A percentile compares a stretch with the other conserved stretches of the same genome.
These are phyloP conservation scores for Hapalemur alaotrensis DNA, from an alignment of 2,797 vertebrate species.

Conservation along the genomic window DNA sequence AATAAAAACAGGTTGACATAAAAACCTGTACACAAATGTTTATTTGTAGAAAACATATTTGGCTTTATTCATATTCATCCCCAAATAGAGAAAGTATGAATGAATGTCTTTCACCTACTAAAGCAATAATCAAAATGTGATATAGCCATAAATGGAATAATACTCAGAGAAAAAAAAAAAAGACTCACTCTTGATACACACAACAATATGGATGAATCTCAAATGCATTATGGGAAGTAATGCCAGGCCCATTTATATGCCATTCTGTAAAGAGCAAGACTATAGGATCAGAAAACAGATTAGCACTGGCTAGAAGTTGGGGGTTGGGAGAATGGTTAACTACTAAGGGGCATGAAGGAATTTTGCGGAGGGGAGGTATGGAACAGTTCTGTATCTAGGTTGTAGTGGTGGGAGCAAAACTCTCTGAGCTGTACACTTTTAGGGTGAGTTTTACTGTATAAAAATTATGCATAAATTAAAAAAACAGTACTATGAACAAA, in stretches of 20 bases:
- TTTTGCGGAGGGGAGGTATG: background rate
- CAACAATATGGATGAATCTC: background rate
- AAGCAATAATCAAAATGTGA: background rate
- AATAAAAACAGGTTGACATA: background rate
- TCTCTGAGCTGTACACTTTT: background rate
- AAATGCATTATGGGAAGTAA: background rate
- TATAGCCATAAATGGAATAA: background rate
- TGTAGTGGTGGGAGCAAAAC: background rate
- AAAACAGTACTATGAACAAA: background rate
- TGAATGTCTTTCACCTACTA: background rate
- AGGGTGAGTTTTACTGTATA: background rate
- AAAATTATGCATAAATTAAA: background rate
- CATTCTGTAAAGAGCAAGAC: background rate
- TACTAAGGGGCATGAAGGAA: background rate
- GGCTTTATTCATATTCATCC: background rate
- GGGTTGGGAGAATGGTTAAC: background rate
- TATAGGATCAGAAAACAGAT: background rate
- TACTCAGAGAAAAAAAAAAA: background rate
- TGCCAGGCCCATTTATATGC: background rate
- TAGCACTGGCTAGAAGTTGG: background rate
- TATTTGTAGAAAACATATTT: background rate
- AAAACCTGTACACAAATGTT: background rate
- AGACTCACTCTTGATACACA: background rate
- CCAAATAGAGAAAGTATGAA: background rate
- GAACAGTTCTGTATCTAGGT: background rate